Evolutionary conservation across 2,797 vertebrate species (phyloP), one percentile per base, ranked within the genome.

Genomic region (Leucoraja ocellata): DNA sequence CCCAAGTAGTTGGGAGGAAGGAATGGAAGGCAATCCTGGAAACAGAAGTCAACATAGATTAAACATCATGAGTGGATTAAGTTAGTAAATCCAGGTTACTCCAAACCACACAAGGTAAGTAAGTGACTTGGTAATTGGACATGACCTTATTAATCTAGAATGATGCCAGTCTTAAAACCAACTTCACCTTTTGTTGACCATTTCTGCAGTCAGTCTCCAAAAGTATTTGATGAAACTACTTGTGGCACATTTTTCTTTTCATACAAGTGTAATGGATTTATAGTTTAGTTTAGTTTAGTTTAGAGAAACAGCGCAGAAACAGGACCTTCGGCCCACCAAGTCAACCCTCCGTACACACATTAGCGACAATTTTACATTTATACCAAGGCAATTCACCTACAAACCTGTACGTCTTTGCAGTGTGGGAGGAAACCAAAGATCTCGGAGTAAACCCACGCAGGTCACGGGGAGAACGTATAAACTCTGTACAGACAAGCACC

Each of bases 1-100:
- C 36, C 90, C 36, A 14, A 23, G 90, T 91, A 91, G 54, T 73
- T 74, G 36, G 65, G 16, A 46, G 68, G 5, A 21, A 71, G 65
- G 21, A 68, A 71, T 1, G 4, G 68, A 91, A 39, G 65, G 10
- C 68, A 91, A 63, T 21, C 23, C 21, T 54, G 68, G 90, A 91
- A 91, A 74, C 68, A 91, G 68, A 91, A 91, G 90, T 54, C 90
- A 91, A 74, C 46, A 39, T 73, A 74, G 65, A 91, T 91, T 91
- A 74, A 61, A 91, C 18, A 91, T 39, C 90, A 91, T 91, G 73
- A 91, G 74, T 28, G 68, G 90, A 91, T 91, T 91, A 91, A 73
- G 68, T 46, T 91, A 91, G 21, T 36, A 65, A 91, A 91, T 91
- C 36, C 65, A 46, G 65, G 36, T 68, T 1, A 21, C 36, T 32